Conservation (phyloP, 2,797 vertebrate genomes). For the Phalloptychus januarius region DNA sequence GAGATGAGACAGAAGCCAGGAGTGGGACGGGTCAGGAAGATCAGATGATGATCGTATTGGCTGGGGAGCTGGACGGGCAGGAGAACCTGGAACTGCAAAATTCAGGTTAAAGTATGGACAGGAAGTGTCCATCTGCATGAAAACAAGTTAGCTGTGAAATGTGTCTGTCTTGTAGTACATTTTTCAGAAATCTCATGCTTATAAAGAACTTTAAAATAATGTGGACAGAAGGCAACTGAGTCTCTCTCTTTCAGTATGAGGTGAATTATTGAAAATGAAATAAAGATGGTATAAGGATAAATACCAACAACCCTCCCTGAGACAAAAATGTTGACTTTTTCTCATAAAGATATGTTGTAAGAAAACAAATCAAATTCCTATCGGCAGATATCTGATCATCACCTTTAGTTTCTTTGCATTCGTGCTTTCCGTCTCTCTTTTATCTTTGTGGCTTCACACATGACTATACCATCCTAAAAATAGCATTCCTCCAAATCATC, state of each 20-base stretch:
- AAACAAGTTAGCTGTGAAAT: background rate
- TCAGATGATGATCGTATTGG: constrained; percentile 7
- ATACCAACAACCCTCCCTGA: constrained; percentile 1
- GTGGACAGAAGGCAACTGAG: background rate
- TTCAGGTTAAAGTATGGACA: background rate
- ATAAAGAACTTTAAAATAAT: background rate
- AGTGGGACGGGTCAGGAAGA: background rate
- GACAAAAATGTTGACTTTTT: constrained; percentile 7
- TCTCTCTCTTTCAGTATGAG: background rate
- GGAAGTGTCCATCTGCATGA: background rate
- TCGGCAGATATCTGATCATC: constrained; percentile 16
- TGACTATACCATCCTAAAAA: constrained; percentile 55
- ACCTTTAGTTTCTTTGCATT: constrained; percentile 12
- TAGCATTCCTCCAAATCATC: constrained; percentile 53
- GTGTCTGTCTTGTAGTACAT: background rate
- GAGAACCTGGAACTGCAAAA: constrained; percentile 4
- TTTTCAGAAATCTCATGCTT: background rate
- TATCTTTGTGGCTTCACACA: constrained; percentile 24
- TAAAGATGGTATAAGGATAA: background rate
- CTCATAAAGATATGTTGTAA: constrained; percentile 1
- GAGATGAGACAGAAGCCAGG: background rate
- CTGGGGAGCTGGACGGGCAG: constrained; percentile 1
- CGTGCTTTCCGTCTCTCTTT: constrained; percentile 14
- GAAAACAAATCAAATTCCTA: background rate
- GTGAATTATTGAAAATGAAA: constrained; percentile 20